Conservation (phyloP, 2,888 invertebrate species). For the Sinelater perroti region DNA sequence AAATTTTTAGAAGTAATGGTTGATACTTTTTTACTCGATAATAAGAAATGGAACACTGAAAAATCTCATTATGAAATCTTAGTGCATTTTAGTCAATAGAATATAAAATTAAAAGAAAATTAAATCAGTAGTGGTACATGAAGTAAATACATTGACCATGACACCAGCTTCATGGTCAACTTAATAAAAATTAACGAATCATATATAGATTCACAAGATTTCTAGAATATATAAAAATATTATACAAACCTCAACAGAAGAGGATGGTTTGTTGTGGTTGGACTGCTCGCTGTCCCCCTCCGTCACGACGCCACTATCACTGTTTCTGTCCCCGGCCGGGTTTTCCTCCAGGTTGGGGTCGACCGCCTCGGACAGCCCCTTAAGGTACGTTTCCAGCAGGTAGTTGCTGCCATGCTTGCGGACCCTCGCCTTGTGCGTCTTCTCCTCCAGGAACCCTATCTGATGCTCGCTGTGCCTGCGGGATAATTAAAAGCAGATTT, state of each 20-base stretch:
- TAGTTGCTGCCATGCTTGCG: conserved; percentile 83
- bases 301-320: conserved; percentile 75
- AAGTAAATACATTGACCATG: too few relatives aligned
- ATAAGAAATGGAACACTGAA: too few relatives aligned
- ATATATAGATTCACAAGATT: too few relatives aligned
- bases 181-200: too few relatives aligned
- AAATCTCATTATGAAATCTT: too few relatives aligned
- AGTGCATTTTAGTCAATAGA: too few relatives aligned
- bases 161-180: too few relatives aligned
- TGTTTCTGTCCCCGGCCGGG: conserved; percentile 69
- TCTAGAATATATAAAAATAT: too few relatives aligned
- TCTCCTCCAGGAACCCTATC: conserved; percentile 80
- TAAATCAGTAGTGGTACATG: too few relatives aligned
- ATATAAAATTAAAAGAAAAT: too few relatives aligned
- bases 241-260: conserved; percentile 50
- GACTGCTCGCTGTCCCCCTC: conserved; percentile 69
- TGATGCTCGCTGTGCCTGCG: conserved; percentile 69
- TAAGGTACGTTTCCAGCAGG: conserved; percentile 78
- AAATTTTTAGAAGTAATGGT: too few relatives aligned
- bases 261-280: conserved; percentile 52
- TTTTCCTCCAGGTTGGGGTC: conserved; percentile 55
- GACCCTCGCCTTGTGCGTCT: conserved; percentile 76
- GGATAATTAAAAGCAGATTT: conserved; percentile 22
- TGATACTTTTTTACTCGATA: too few relatives aligned
- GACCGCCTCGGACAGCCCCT: conserved; percentile 64